Evolutionary conservation across 2,797 vertebrate genomes (phyloP).

Genomic region (Megaceryle alcyon): DNA sequence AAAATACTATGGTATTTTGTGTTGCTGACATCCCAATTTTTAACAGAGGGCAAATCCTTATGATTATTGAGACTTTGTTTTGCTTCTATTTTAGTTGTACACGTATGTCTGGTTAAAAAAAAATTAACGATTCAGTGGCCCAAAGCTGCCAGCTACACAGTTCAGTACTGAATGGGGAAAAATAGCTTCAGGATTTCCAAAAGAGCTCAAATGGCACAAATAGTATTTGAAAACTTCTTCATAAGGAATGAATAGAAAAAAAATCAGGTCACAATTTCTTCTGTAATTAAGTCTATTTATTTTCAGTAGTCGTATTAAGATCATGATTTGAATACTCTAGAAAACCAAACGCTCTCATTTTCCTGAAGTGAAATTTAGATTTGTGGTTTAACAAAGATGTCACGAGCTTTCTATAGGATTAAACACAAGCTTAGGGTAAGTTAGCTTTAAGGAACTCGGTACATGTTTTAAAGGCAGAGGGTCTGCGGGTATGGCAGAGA

Average conservation of each 20-base stretch:
- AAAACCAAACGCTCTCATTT: neutral
- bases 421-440: neutral
- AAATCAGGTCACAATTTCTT: conserved; percentile 58
- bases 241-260: conserved; percentile 66
- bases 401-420: neutral
- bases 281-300: conserved; percentile 69
- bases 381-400: neutral
- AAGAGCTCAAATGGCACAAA: conserved; percentile 16
- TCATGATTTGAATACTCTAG: neutral
- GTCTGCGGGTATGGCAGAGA: neutral
- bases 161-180: conserved; percentile 3
- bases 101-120: neutral
- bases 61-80: neutral
- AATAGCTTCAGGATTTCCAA: conserved; percentile 37
- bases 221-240: conserved; percentile 56
- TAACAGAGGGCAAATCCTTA: conserved; percentile 4
- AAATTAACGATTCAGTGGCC: neutral
- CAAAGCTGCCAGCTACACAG: neutral
- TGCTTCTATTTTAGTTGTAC: neutral
- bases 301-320: conserved; percentile 65
- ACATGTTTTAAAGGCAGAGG: neutral
- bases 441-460: neutral
- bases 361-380: neutral
- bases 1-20: conserved; percentile 1
- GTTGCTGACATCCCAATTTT: neutral